A percentile compares a stretch with the other conserved stretches of the same genome.
phyloP scores from a whole-genome alignment of 2,113 vertebrate genomes.

The Strigops habroptila region DNA sequence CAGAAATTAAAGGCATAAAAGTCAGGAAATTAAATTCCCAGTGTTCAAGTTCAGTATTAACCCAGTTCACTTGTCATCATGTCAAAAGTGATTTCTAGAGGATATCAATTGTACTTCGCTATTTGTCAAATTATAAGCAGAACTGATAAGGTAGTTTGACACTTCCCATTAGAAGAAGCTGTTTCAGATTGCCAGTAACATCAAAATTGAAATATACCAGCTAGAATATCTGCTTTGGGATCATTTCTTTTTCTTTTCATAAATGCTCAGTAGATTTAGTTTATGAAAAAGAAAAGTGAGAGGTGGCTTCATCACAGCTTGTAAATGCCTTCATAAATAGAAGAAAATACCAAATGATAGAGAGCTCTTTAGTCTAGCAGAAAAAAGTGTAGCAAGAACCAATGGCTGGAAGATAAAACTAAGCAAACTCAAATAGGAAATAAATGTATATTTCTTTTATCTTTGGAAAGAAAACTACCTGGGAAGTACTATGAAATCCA shows the following conservation, averaged over 20 bases:
- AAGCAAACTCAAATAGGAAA: background rate
- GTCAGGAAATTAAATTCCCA: constrained; percentile 37
- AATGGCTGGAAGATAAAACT: background rate
- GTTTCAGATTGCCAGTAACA: background rate
- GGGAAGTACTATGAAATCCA: background rate
- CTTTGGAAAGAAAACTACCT: background rate
- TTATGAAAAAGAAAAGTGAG: background rate
- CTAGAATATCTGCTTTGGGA: background rate
- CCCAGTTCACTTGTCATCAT: background rate
- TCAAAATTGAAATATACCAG: background rate
- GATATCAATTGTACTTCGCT: background rate
- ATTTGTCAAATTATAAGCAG: background rate
- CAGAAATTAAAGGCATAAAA: background rate
- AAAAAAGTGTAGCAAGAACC: background rate
- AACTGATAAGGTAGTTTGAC: background rate
- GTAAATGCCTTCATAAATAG: background rate
- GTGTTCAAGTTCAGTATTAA: background rate
- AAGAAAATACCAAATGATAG: background rate
- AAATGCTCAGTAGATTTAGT: background rate
- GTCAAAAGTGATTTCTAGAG: background rate
- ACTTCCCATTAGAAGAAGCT: background rate
- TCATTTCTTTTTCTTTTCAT: background rate
- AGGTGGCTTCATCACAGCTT: background rate
- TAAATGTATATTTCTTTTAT: background rate
- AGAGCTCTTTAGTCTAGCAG: background rate